Evolutionary conservation across 1,140 invertebrate species (phyloP).

Genomic region (Eriocheir sinensis): DNA sequence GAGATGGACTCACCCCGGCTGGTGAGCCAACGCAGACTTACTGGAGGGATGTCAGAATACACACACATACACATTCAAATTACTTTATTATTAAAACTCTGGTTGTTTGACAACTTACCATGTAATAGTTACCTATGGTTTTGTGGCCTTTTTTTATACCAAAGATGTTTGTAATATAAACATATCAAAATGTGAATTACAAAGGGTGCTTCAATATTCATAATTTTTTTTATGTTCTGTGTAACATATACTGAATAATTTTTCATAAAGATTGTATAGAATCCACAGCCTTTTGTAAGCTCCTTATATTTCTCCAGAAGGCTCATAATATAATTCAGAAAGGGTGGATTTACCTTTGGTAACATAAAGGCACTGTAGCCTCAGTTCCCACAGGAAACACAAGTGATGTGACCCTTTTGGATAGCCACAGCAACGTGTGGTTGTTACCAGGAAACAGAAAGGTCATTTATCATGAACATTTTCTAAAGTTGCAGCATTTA

Average conservation of each 20-base stretch:
- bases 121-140: neutral
- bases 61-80: neutral
- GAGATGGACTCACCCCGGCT: neutral
- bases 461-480: no score
- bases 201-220: conserved; percentile 13
- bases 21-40: neutral
- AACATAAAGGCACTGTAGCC: neutral
- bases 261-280: conserved; percentile 26
- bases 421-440: no score
- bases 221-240: neutral
- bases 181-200: conserved; percentile 25
- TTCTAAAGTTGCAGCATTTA: no score
- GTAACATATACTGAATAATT: conserved; percentile 16
- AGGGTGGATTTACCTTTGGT: neutral
- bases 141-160: conserved; percentile 25
- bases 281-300: neutral
- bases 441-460: no score
- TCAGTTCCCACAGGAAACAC: neutral
- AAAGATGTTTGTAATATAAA: conserved; percentile 18
- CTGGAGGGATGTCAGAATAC: neutral
- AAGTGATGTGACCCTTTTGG: no score
- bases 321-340: neutral
- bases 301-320: neutral
- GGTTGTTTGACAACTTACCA: neutral
- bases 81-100: neutral